These are phyloP conservation scores for Sarcophaga bullata DNA, from an alignment of 1,140 invertebrate genomes.

Conservation along the genomic window DNA sequence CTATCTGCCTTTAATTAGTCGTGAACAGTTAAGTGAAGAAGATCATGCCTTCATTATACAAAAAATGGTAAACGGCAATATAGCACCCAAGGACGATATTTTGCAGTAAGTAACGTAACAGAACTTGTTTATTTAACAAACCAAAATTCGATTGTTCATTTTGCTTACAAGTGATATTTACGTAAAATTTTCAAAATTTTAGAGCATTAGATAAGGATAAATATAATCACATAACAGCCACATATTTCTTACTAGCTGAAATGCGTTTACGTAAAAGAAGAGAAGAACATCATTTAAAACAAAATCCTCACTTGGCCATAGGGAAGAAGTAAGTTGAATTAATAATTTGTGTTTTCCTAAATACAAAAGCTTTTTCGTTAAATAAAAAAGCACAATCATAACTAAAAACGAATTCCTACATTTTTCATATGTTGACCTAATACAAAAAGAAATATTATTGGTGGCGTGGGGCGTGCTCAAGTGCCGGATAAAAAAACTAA, in stretches of 20 bases:
- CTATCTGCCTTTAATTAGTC: slow-evolving; percentile 81
- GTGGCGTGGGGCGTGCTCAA: slow-evolving; percentile 29
- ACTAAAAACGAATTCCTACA: slow-evolving; percentile 13
- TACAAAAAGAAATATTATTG: slow-evolving; percentile 18
- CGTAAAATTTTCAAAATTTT: slow-evolving; percentile 30
- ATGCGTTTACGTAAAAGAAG: slow-evolving; percentile 82
- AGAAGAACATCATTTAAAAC: slow-evolving; percentile 67
- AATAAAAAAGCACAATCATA: not conserved
- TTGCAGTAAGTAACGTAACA: slow-evolving; percentile 73
- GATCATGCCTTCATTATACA: slow-evolving; percentile 93
- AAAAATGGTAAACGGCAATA: slow-evolving; percentile 95
- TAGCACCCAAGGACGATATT: slow-evolving; percentile 94
- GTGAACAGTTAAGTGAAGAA: slow-evolving; percentile 88
- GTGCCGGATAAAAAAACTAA: slow-evolving; percentile 33
- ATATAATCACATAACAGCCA: slow-evolving; percentile 98
- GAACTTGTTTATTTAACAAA: slow-evolving; percentile 17
- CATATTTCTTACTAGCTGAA: slow-evolving; percentile 97
- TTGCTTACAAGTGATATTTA: not conserved
- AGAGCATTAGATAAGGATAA: slow-evolving; percentile 94
- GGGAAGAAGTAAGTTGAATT: slow-evolving; percentile 25
- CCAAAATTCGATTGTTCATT: not conserved
- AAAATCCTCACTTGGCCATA: slow-evolving; percentile 24
- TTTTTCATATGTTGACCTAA: slow-evolving; percentile 33
- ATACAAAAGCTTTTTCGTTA: not conserved
- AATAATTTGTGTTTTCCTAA: not conserved